Percentiles rank a stretch among this genome's conserved stretches.
These are phyloP conservation scores for Phengaris alcon DNA, from an alignment of 2,888 invertebrate genomes.

Conservation along the genomic window DNA sequence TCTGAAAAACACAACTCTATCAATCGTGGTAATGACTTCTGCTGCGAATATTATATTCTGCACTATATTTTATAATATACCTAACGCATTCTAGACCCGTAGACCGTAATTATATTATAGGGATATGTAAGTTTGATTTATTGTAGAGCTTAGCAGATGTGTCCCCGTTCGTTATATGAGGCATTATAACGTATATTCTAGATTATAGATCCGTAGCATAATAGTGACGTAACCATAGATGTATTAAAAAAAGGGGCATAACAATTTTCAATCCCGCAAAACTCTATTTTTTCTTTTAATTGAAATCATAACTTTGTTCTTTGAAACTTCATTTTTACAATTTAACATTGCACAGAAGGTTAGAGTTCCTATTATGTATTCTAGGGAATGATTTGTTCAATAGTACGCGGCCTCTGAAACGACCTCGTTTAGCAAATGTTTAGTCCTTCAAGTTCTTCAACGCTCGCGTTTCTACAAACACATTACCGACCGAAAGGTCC, in stretches of 20 bases:
- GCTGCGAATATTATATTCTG: too few relatives aligned
- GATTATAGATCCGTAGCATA: neutral
- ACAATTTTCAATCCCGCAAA: neutral
- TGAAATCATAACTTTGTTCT: neutral
- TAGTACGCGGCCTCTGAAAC: conserved; percentile 33
- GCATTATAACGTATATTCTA: neutral
- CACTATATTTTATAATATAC: neutral
- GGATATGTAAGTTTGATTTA: conserved; percentile 10
- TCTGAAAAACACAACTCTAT: conserved; percentile 67
- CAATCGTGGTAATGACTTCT: neutral
- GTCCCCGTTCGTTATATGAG: conserved; percentile 12
- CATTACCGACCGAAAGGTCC: neutral
- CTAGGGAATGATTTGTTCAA: conserved; percentile 33
- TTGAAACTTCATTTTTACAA: neutral
- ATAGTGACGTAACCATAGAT: neutral
- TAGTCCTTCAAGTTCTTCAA: conserved; percentile 31
- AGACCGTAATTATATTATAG: neutral
- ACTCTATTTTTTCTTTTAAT: neutral
- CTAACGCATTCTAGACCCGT: neutral
- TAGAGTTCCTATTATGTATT: conserved; percentile 21
- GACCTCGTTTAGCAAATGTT: conserved; percentile 36
- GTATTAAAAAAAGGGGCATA: too few relatives aligned
- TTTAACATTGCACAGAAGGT: conserved; percentile 10
- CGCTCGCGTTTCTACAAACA: conserved; percentile 9
- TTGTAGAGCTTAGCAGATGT: conserved; percentile 18